phyloP scores from a whole-genome alignment of 2,113 vertebrate species.

The Halcyon senegalensis region DNA sequence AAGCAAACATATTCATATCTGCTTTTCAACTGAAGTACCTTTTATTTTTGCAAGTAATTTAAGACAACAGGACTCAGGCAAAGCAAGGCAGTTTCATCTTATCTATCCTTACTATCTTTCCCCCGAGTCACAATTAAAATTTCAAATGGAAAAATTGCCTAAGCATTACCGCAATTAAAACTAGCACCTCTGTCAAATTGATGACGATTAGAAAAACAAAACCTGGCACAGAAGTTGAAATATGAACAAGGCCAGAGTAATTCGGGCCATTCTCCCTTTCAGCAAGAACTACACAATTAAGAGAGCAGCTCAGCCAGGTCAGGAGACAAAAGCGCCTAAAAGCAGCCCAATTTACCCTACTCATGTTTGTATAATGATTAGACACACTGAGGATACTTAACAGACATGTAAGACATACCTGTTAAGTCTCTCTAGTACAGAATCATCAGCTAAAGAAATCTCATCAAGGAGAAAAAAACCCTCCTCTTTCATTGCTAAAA shows the following conservation, averaged over 20 bases:
- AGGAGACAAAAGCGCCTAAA: not conserved
- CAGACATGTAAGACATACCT: constrained; percentile 76
- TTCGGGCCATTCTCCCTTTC: not conserved
- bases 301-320: not conserved
- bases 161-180: not conserved
- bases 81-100: not conserved
- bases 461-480: constrained; percentile 95
- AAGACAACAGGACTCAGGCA: not conserved
- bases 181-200: not conserved
- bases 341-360: not conserved
- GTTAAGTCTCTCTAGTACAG: constrained; percentile 96
- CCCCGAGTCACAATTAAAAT: not conserved
- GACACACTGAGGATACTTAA: not conserved
- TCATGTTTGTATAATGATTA: not conserved
- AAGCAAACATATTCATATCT: not conserved
- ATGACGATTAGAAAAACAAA: not conserved
- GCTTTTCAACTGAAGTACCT: not conserved
- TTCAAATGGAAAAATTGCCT: not conserved
- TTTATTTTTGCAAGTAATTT: not conserved
- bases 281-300: not conserved
- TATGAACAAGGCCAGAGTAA: not conserved
- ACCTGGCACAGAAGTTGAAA: not conserved
- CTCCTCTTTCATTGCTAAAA: constrained; percentile 91
- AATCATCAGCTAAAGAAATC: constrained; percentile 96
- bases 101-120: not conserved